Base-by-base conservation (phyloP, 2,888 invertebrate genomes). In the Drosophila anomelani region DNA sequence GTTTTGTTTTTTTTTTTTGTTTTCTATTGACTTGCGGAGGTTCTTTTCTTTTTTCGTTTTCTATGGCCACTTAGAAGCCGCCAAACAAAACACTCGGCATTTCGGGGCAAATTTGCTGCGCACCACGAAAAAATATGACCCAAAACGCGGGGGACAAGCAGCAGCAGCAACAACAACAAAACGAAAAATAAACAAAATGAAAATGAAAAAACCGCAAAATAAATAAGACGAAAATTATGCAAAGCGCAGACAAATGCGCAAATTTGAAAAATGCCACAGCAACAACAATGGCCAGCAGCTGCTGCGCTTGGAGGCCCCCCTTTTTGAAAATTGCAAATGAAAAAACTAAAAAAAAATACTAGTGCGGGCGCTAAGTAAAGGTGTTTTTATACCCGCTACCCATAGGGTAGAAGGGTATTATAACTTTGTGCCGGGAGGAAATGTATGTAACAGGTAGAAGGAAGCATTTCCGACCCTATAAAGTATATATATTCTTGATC, bases 251-350 rank as follows among this genome's bases (percentile, higher is more conserved):
- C 85, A 86, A 88, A 80, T 83, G 81, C 80, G 80, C 84, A 83
- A 85, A 88, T 85, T 88, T 83, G 70, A 86, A 79, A 88, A 83
- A 85, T 86, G 89, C 81, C 87, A 84, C 64, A 70, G 63, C 72
- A 68, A 75, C 75, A 79, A 73, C 78, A 70, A 81, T 69, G 58
- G 51, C 9, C 51, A 53, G 44, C 51, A 57, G 13, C 81, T 80
- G 80, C 88, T 80, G 80, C 88, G 51, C 20, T 77, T 67, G 56
- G 9, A 38, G 51, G 43, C 13, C n/a, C 13, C 49, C n/a, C n/a
- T 23, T 44, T 49, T 17, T 20, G 20, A 51, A 51, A 51, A 51
- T 51, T 3, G 51, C 4, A 32, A 32, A 29, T 7, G 32, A 61
- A 26, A 41, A 59, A 59, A 70, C 34, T 51, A 13, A 8, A 39